phyloP scores from a whole-genome alignment of 2,113 vertebrate species.

The Daubentonia madagascariensis region DNA sequence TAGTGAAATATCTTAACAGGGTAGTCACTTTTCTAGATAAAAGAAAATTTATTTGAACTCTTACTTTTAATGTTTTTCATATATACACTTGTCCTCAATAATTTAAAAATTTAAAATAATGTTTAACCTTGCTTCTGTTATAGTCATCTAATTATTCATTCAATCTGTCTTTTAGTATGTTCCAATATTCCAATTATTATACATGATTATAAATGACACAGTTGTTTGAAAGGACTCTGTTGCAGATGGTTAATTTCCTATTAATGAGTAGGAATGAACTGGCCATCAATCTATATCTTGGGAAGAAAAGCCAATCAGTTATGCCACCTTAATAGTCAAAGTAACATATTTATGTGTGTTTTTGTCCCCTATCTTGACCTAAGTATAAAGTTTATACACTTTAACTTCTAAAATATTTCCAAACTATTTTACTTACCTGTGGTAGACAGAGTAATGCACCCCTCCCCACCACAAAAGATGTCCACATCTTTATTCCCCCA shows the following conservation, averaged over 20 bases:
- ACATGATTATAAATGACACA: conserved; percentile 36
- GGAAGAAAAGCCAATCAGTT: neutral
- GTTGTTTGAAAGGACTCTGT: neutral
- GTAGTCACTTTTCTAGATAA: neutral
- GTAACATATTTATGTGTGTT: neutral
- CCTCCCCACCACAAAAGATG: neutral
- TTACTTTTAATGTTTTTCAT: neutral
- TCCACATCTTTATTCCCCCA: neutral
- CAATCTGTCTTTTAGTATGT: conserved; percentile 12
- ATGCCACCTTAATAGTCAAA: neutral
- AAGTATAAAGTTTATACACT: neutral
- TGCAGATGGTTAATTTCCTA: conserved; percentile 53
- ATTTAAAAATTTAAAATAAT: neutral
- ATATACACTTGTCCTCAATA: neutral
- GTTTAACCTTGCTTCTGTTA: conserved; percentile 36
- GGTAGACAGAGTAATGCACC: neutral
- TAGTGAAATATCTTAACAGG: neutral
- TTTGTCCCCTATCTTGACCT: neutral
- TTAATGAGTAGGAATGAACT: conserved; percentile 8
- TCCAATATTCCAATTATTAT: conserved; percentile 36
- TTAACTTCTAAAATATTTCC: neutral
- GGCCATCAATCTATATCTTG: conserved; percentile 10
- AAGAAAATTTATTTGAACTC: neutral
- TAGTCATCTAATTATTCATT: conserved; percentile 5
- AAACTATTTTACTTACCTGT: neutral